Conservation (phyloP, 2,113 vertebrate genomes). For the Phrynosoma blainvillii region DNA sequence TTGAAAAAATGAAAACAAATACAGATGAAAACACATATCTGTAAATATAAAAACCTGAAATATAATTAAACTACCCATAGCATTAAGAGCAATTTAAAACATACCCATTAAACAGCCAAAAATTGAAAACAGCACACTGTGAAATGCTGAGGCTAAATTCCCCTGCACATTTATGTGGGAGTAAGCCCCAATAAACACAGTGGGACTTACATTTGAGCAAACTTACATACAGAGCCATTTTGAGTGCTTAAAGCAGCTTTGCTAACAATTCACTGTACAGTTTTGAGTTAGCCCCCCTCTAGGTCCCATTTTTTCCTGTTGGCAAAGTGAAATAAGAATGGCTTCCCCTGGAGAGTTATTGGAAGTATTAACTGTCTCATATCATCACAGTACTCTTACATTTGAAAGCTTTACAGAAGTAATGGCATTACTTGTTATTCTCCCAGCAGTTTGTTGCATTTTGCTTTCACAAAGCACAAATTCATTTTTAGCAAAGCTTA, state of each 20-base stretch:
- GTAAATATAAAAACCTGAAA: too few species aligned
- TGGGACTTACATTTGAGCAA: neutral
- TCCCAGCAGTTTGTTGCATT: conserved; percentile 27
- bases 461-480: conserved; percentile 26
- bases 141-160: neutral
- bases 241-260: conserved; percentile 32
- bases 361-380: conserved; percentile 12
- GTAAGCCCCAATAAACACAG: too few species aligned
- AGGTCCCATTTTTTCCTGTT: conserved; percentile 24
- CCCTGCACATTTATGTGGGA: neutral
- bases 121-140: too few species aligned
- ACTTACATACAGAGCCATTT: neutral
- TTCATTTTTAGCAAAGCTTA: conserved; percentile 30
- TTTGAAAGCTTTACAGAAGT: neutral
- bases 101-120: too few species aligned
- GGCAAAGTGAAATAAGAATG: conserved; percentile 34
- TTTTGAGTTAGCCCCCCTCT: conserved; percentile 19
- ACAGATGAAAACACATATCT: too few species aligned
- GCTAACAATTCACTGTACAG: conserved; percentile 9
- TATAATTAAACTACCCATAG: too few species aligned
- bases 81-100: too few species aligned
- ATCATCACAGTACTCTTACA: conserved; percentile 1
- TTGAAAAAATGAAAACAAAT: too few species aligned
- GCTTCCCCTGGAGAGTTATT: conserved; percentile 16
- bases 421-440: neutral